phyloP scores from a whole-genome alignment of 2,113 vertebrate genomes.

The Oncorhynchus nerka region DNA sequence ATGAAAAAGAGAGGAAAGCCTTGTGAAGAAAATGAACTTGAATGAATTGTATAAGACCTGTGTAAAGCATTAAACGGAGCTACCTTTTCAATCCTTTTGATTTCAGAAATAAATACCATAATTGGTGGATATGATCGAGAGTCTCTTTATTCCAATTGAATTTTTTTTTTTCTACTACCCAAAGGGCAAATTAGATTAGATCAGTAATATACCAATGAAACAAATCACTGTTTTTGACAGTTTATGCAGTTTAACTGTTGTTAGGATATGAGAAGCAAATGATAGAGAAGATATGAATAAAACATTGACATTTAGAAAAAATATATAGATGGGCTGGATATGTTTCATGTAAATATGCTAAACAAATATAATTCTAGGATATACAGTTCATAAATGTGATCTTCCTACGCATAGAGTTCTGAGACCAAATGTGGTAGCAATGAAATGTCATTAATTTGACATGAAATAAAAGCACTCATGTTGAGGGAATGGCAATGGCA shows the following conservation, averaged over 20 bases:
- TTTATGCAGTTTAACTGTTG: constrained; percentile 63
- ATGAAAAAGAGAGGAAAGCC: background rate
- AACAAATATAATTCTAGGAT: constrained; percentile 69
- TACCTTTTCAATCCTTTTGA: background rate
- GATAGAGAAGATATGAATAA: constrained; percentile 68
- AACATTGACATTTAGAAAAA: constrained; percentile 69
- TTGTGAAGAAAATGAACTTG: background rate
- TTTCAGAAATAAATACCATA: constrained; percentile 47
- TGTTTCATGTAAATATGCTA: constrained; percentile 72
- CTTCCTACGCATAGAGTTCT: constrained; percentile 55
- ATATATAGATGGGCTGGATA: constrained; percentile 67
- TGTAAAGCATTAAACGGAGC: background rate
- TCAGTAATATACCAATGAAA: constrained; percentile 59
- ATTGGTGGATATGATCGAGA: constrained; percentile 50
- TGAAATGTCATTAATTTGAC: constrained; percentile 76
- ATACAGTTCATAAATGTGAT: constrained; percentile 64
- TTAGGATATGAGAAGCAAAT: constrained; percentile 64
- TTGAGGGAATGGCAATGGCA: constrained; percentile 61
- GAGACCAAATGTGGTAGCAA: constrained; percentile 59
- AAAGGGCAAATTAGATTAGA: constrained; percentile 60
- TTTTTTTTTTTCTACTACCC: constrained; percentile 45
- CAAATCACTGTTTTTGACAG: constrained; percentile 63
- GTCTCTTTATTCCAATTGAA: constrained; percentile 37
- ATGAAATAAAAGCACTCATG: constrained; percentile 73
- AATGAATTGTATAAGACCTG: background rate